Evolutionary conservation across 1,140 invertebrate genomes (phyloP).

Genomic region (Homalodisca vitripennis): DNA sequence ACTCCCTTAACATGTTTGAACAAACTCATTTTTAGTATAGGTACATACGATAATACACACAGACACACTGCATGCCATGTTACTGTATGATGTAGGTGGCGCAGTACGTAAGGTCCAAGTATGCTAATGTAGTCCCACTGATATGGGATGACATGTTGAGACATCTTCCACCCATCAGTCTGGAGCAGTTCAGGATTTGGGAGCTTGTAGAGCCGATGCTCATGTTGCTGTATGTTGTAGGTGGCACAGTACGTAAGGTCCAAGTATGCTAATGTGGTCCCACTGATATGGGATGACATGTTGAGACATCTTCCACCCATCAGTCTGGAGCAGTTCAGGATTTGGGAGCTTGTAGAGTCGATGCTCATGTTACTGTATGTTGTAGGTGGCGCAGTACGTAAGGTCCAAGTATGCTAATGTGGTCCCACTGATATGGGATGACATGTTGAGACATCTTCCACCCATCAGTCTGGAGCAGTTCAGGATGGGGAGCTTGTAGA

Average conservation of each 20-base stretch:
- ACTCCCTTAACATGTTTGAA: too few relatives aligned
- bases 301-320: conserved; percentile 68
- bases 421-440: conserved; percentile 90
- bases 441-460: conserved; percentile 83
- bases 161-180: conserved; percentile 62
- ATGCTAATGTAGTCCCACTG: conserved; percentile 67
- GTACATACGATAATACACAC: too few relatives aligned
- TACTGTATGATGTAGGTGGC: conserved; percentile 61
- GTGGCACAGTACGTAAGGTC: conserved; percentile 62
- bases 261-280: conserved; percentile 61
- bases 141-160: conserved; percentile 97
- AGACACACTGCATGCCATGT: conserved; percentile 37
- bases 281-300: conserved; percentile 97
- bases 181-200: conserved; percentile 66
- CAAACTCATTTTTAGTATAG: too few relatives aligned
- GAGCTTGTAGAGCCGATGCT: conserved; percentile 71
- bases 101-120: conserved; percentile 60
- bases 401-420: conserved; percentile 62
- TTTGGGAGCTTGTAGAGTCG: conserved; percentile 73
- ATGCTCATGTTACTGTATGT: too few relatives aligned
- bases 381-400: conserved; percentile 59
- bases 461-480: conserved; percentile 62
- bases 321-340: conserved; percentile 63
- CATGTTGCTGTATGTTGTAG: too few relatives aligned
- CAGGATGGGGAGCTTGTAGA: conserved; percentile 73